These are phyloP conservation scores for Argentina silus DNA, from an alignment of 2,797 vertebrate genomes.

Conservation along the genomic window DNA sequence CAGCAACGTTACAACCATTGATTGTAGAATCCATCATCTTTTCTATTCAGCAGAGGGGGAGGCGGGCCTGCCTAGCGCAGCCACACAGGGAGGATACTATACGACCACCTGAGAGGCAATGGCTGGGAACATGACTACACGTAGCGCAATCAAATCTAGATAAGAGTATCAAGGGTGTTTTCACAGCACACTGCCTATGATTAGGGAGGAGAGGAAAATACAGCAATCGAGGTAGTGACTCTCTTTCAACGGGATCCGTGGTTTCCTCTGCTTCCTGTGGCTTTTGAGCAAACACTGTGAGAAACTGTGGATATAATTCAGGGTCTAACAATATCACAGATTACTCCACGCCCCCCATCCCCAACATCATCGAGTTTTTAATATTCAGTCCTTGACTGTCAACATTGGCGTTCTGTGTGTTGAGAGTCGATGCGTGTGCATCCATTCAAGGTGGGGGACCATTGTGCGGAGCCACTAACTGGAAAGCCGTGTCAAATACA, in stretches of 20 bases:
- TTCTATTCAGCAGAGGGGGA: slow-evolving; percentile 33
- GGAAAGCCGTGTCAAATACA: background rate
- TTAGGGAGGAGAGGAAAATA: slow-evolving; percentile 20
- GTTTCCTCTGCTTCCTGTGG: background rate
- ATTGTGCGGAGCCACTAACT: background rate
- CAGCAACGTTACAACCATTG: slow-evolving; percentile 51
- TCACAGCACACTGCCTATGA: slow-evolving; percentile 28
- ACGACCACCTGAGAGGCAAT: slow-evolving; percentile 22
- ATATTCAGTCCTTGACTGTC: background rate
- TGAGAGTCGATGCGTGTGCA: background rate
- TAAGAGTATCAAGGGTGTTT: slow-evolving; percentile 24
- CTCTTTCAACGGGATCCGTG: background rate
- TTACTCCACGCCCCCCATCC: too few relatives aligned
- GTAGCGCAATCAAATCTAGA: slow-evolving; percentile 29
- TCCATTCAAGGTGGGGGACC: background rate
- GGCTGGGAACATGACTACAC: slow-evolving; percentile 37
- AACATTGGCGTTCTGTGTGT: background rate
- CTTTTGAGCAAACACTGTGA: background rate
- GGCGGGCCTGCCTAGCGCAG: background rate
- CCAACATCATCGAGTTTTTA: background rate
- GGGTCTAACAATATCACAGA: background rate
- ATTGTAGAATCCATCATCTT: slow-evolving; percentile 57
- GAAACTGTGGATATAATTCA: background rate
- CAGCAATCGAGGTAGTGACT: background rate
- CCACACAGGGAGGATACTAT: slow-evolving; percentile 10